A percentile compares a stretch with the other conserved stretches of the same genome.
These are phyloP conservation scores for Mesitornis unicolor DNA, from an alignment of 2,113 vertebrate species.

Conservation along the genomic window DNA sequence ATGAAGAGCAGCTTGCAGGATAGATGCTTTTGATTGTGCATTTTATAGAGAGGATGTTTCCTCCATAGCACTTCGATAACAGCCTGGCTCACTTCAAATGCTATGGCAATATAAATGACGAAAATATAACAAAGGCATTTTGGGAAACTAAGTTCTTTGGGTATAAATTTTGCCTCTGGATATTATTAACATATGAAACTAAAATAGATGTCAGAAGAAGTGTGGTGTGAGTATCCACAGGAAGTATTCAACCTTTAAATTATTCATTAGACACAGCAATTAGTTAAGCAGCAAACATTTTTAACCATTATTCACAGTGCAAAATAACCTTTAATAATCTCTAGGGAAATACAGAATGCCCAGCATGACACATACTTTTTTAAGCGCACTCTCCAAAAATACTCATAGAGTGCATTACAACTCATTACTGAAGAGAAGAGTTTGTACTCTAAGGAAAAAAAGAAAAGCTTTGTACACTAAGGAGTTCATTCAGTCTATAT, in stretches of 20 bases:
- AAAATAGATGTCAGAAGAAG: background rate
- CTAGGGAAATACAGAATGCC: background rate
- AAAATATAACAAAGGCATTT: conserved; percentile 46
- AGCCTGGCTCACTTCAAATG: background rate
- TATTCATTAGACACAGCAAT: background rate
- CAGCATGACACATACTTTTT: background rate
- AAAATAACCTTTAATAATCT: background rate
- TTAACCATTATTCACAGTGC: background rate
- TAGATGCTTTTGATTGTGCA: conserved; percentile 7
- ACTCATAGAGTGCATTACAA: background rate
- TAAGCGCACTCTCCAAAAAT: background rate
- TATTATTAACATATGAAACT: background rate
- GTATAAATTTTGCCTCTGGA: conserved; percentile 14
- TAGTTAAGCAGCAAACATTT: background rate
- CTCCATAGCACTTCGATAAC: background rate
- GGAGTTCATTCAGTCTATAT: background rate
- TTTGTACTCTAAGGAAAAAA: background rate
- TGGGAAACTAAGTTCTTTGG: background rate
- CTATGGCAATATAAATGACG: conserved; percentile 9
- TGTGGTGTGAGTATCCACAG: background rate
- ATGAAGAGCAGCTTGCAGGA: background rate
- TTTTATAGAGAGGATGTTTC: conserved; percentile 36
- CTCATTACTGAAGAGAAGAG: background rate
- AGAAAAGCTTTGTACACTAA: too few species aligned
- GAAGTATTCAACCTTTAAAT: background rate